phyloP scores from a whole-genome alignment of 2,888 invertebrate genomes.

The Orchestes rusci region DNA sequence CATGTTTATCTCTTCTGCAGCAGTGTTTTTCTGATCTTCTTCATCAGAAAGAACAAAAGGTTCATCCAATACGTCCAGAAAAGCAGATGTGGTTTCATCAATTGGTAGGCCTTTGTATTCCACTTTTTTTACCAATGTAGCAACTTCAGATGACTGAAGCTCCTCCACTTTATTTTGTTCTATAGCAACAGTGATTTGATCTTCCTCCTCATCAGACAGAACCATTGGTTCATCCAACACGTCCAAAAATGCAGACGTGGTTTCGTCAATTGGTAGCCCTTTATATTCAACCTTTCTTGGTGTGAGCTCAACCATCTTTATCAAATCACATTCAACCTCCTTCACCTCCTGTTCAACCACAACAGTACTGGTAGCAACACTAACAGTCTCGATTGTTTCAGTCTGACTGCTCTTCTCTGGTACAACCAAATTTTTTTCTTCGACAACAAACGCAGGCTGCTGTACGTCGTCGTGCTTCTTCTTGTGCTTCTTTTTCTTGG shows the following conservation, averaged over 20 bases:
- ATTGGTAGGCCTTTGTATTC: slow-evolving; percentile 28
- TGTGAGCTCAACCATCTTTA: background rate
- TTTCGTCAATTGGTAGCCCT: slow-evolving; percentile 30
- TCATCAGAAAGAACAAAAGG: slow-evolving; percentile 31
- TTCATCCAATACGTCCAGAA: slow-evolving; percentile 39
- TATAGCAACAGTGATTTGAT: background rate
- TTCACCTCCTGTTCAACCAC: background rate
- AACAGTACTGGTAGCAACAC: too few relatives aligned
- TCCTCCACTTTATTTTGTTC: too few relatives aligned
- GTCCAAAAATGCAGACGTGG: slow-evolving; percentile 29
- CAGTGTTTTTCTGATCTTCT: too few relatives aligned
- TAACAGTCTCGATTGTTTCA: slow-evolving; percentile 2
- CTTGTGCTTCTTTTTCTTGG: slow-evolving; percentile 28
- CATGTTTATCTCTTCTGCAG: slow-evolving; percentile 3
- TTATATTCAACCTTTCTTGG: slow-evolving; percentile 26
- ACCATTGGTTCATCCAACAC: slow-evolving; percentile 35
- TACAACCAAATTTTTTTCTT: slow-evolving; percentile 27
- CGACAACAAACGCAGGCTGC: slow-evolving; percentile 25
- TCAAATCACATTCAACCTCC: slow-evolving; percentile 1
- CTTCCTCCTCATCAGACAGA: slow-evolving; percentile 33
- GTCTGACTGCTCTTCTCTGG: slow-evolving; percentile 6
- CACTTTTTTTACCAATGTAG: too few relatives aligned
- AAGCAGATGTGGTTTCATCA: slow-evolving; percentile 34
- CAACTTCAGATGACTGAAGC: too few relatives aligned
- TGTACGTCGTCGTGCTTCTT: slow-evolving; percentile 24